These are phyloP conservation scores for Phlogophora meticulosa DNA, from an alignment of 2,888 invertebrate genomes.

Conservation along the genomic window DNA sequence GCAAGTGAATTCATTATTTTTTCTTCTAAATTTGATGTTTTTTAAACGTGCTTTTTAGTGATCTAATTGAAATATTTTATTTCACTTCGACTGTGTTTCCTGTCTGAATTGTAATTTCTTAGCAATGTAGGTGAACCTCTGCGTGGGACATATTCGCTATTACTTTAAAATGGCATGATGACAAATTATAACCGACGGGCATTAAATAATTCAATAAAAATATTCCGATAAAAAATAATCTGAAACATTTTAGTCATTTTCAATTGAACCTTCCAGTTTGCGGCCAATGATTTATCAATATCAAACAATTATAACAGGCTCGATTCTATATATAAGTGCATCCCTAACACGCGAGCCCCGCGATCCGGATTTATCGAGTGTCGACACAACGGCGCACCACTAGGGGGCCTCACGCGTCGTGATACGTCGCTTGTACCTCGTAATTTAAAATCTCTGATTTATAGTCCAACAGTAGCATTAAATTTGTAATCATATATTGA, in stretches of 20 bases:
- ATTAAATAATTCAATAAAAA: constrained; percentile 57
- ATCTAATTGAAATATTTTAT: too few relatives aligned
- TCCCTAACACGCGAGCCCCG: constrained; percentile 68
- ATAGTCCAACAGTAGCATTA: constrained; percentile 91
- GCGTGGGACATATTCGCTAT: constrained; percentile 3
- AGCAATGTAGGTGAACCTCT: too few relatives aligned
- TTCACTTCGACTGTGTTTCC: rapidly evolving
- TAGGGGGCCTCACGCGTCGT: constrained; percentile 90
- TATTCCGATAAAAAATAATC: constrained; percentile 41
- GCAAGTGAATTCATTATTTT: too few relatives aligned
- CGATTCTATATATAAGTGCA: constrained; percentile 69
- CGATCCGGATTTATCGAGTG: constrained; percentile 84
- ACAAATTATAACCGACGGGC: background rate
- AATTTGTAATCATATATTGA: constrained; percentile 91
- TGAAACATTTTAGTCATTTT: constrained; percentile 62
- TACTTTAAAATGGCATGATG: constrained; percentile 9
- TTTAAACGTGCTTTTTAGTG: too few relatives aligned
- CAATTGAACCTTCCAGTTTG: constrained; percentile 62
- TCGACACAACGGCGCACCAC: constrained; percentile 88
- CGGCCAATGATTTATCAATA: constrained; percentile 71
- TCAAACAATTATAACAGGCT: constrained; percentile 73
- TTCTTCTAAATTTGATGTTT: too few relatives aligned
- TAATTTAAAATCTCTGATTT: constrained; percentile 91
- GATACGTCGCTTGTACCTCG: constrained; percentile 87
- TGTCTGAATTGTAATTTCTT: too few relatives aligned